Evolutionary conservation across 35 echinoderm and acorn worm genomes (phyloP).

Genomic region (Eucidaris tribuloides): DNA sequence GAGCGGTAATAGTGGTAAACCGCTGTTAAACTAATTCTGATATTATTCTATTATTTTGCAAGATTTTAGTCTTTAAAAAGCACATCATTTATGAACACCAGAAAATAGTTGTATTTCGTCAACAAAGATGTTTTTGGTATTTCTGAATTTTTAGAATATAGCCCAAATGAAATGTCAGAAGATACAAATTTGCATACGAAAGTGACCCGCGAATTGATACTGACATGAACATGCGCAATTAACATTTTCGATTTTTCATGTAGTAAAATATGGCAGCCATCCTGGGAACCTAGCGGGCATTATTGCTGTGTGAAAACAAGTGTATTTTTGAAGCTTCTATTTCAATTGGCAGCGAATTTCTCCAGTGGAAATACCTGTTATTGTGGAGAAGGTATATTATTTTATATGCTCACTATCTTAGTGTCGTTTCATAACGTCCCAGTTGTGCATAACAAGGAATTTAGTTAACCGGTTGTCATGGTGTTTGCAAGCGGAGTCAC

Average conservation of each 20-base stretch:
- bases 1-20: too few species aligned
- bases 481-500: slow-evolving; percentile 25
- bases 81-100: too few species aligned
- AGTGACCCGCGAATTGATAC: slow-evolving; percentile 18
- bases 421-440: background rate
- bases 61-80: too few species aligned
- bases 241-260: slow-evolving; percentile 7
- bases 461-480: slow-evolving; percentile 18
- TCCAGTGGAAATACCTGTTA: background rate
- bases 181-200: slow-evolving; percentile 12
- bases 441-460: slow-evolving; percentile 7
- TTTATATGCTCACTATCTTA: background rate
- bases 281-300: background rate
- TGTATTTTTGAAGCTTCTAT: background rate
- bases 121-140: too few species aligned
- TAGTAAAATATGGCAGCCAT: slow-evolving; percentile 19
- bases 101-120: too few species aligned
- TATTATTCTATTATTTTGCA: too few species aligned
- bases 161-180: too few species aligned
- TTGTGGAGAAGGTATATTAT: slow-evolving; percentile 6
- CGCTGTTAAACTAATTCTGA: too few species aligned
- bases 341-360: background rate
- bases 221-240: slow-evolving; percentile 15
- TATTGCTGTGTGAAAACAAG: background rate
- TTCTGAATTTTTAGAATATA: too few species aligned